Evolutionary conservation across 2,888 invertebrate species (phyloP).

Genomic region (Lydus trimaculatus): DNA sequence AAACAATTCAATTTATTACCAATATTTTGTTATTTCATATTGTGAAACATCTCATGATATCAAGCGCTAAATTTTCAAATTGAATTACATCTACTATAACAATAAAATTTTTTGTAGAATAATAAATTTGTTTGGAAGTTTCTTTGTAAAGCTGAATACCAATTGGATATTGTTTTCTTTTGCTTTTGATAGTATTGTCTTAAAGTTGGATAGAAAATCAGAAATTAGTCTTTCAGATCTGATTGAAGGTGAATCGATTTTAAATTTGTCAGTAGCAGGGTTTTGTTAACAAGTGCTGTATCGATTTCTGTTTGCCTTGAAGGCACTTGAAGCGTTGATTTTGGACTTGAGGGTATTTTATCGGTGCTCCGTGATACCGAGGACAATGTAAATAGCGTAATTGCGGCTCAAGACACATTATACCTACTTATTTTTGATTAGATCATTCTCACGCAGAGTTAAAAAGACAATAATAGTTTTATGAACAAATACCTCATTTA

Average conservation of each 20-base stretch:
- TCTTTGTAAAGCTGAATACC: not conserved
- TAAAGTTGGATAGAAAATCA: not conserved
- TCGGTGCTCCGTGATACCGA: not conserved
- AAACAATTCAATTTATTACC: not conserved
- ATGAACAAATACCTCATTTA: not conserved
- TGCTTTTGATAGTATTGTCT: not conserved
- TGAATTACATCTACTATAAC: not conserved
- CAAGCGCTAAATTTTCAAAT: not conserved
- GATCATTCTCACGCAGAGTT: not conserved
- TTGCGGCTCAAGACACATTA: not conserved
- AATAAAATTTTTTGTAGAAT: not conserved
- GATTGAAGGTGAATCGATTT: conserved; percentile 4
- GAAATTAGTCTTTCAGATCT: not conserved
- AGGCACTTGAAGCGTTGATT: not conserved
- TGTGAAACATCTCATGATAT: not conserved
- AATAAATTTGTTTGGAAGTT: not conserved
- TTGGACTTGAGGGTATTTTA: not conserved
- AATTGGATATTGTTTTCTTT: not conserved
- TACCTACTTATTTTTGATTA: not conserved
- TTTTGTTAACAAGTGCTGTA: not conserved
- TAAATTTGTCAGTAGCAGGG: conserved; percentile 4
- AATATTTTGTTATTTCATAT: not conserved
- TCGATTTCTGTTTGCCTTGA: not conserved
- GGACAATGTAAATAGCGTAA: not conserved
- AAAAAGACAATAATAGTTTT: not conserved